Base-by-base conservation (phyloP, 2,113 vertebrate genomes). In the Chaetorhynchus papuensis region DNA sequence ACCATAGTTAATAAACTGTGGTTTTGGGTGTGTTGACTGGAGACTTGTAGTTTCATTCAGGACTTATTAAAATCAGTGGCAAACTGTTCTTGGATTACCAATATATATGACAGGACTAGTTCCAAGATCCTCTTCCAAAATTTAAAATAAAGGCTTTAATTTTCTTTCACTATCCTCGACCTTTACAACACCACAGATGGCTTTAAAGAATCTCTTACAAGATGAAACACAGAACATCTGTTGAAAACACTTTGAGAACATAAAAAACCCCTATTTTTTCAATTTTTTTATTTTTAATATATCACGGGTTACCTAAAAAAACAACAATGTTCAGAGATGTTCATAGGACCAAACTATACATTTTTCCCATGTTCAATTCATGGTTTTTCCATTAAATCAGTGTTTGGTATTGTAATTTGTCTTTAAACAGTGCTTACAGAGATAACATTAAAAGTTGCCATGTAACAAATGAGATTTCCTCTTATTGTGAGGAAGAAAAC, bases 401-500 rank as follows among this genome's bases (percentile, higher is more conserved):
- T 60, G 83, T 92, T 96, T 95, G 94, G 89, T 89, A 90, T 94
- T 96, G 93, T 96, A 94, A 96, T 97, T 96, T 97, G 89, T 97
- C 84, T 93, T 95, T 90, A 93, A 95, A 89, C 65, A 87, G 85
- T 87, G 88, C 54, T 90, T 93, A 70, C 50, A 92, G 90, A 97
- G 97, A 98, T 97, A 98, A 98, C 93, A 95, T 95, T 96, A 96
- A 94, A 94, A 96, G 78, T 94, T 90, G 61, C 95, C 59, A 60
- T 75, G 92, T 96, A 97, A 97, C 97, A 97, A 98, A 98, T 91
- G 96, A 98, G 87, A 98, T 97, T 98, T 98, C 98, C 97, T 97
- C 94, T 97, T 82, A 98, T 98, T 98, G 97, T 98, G 95, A 97
- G 83, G 71, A 92, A 92, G 81, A 97, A 98, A 97, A 97, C 81